Percentiles rank a stretch among this genome's conserved stretches.
Evolutionary conservation across 2,888 invertebrate genomes (phyloP).

Genomic region (Drosophila incognita): DNA sequence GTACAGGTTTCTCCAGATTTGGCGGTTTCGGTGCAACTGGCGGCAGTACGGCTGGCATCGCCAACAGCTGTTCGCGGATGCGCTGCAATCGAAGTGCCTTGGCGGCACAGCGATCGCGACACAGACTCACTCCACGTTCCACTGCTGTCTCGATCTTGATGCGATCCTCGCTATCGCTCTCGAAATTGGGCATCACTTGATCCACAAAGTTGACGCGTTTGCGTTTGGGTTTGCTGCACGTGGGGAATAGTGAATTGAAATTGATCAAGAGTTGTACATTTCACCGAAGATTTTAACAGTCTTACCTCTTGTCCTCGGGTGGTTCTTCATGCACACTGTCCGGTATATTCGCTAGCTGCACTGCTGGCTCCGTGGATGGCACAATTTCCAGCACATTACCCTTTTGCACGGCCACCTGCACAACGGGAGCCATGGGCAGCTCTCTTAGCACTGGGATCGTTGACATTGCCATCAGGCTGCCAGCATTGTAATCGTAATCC

Average conservation of each 20-base stretch:
- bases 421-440: constrained; percentile 73
- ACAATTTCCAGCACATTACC: constrained; percentile 85
- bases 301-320: constrained; percentile 57
- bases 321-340: constrained; percentile 59
- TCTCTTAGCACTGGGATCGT: constrained; percentile 70
- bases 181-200: constrained; percentile 80
- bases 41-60: constrained; percentile 75
- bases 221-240: constrained; percentile 69
- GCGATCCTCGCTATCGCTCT: constrained; percentile 82
- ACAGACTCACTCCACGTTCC: constrained; percentile 66
- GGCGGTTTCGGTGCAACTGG: constrained; percentile 71
- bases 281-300: too few relatives aligned
- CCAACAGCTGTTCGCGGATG: constrained; percentile 44
- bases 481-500: constrained; percentile 55
- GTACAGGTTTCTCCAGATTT: constrained; percentile 77
- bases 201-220: constrained; percentile 83
- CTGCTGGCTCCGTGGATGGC: constrained; percentile 63
- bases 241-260: background rate
- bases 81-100: constrained; percentile 45
- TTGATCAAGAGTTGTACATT: background rate
- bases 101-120: constrained; percentile 63
- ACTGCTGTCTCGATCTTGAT: constrained; percentile 71
- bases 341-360: constrained; percentile 34
- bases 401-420: constrained; percentile 83
- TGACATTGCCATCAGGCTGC: constrained; percentile 12